Base-by-base conservation (phyloP, 2,113 vertebrate species). In the Rhinopomastus cyanomelas region DNA sequence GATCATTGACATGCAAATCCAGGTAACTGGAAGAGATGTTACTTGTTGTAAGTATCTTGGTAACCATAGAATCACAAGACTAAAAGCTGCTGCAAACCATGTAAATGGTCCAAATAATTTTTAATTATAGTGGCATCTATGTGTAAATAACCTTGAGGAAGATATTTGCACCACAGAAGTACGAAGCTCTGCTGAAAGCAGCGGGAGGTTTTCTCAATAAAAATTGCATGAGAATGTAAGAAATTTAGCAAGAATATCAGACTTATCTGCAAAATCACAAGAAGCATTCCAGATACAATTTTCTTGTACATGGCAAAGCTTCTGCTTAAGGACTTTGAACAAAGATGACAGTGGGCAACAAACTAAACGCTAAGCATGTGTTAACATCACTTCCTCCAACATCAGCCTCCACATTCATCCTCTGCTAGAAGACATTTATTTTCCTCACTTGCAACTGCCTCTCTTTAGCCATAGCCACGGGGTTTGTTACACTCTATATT, bases 391-490 rank as follows among this genome's bases (percentile, higher is more conserved):
- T 83, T 81, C 34, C 17, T 83, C 44, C 85, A 89, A 8, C 48
- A 91, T 62, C 62, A 85, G 87, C 66, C 23, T 5, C 39, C 65
- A 81, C 76, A 83, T 85, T 65, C 80, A 88, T 46, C 73, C 77
- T 86, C 53, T 83, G 61, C 51, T 78, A 65, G 68, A 92, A 89
- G 82, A 86, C 61, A 67, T 86, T 92, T 56, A 18, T 56, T 74
- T 88, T 88, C 56, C 61, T 87, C 73, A 46, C 73, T 53, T 72
- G 59, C 53, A 86, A 29, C 66, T 84, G 89, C n/a, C 73, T 57
- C 72, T 85, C 85, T 61, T 81, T 32, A 91, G 49, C 77, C 71
- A 81, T 7, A 67, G 82, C 80, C 71, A 81, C 57, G n/a, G 68
- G 72, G 53, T 84, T 62, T 84, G 55, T 51, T 90, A 68, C 57